Evolutionary conservation across 2,888 invertebrate species (phyloP), one percentile per base, ranked within the genome.

Genomic region (Sisyra terminalis): DNA sequence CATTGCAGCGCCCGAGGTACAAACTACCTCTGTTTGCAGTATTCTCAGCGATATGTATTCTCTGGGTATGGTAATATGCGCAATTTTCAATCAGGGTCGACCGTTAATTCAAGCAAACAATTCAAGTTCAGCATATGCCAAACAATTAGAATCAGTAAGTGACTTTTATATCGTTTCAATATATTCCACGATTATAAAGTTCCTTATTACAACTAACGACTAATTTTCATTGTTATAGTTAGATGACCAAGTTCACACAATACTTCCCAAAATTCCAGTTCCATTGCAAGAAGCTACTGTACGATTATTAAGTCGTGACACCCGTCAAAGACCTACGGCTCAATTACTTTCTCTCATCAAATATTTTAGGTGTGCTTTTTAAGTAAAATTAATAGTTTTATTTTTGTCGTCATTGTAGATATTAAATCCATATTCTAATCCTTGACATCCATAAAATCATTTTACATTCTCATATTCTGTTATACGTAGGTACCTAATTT

Each of bases 41-140:
- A 81, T 86, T 42, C 71, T 86, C 36, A 92, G 92, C 52, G 97
- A 98, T 63, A 94, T 97, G 84, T 98, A 85, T 65, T 92, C 94
- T 0, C 67, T 97, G 50, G 97, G 96, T 13, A 81, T 97, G 74
- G 80, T 93, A 42, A 81, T 97, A 52, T 89, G 88, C 58, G 77
- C 93, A 45, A 75, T 96, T 44, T 96, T 89, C 67, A 94, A 94
- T 66, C 73, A 78, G 47, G 96, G 97, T 29, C 76, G 78, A 50
- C 77, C 89, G 0, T 70, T 97, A 34, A 81, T 97, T 48, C 88
- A 90, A 58, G 84, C 94, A 10, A 84, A 85, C 57, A 86, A 93
- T 64, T 92, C 86, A 54, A 78, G 83, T 36, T 78, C 87, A 48
- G 75, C 81, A 47, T 96, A 96, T 64, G 64, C 81, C 54, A 93